A percentile compares a stretch with the other conserved stretches of the same genome.
Evolutionary conservation across 1,140 invertebrate species (phyloP).

Genomic region (Drosophila truncata): DNA sequence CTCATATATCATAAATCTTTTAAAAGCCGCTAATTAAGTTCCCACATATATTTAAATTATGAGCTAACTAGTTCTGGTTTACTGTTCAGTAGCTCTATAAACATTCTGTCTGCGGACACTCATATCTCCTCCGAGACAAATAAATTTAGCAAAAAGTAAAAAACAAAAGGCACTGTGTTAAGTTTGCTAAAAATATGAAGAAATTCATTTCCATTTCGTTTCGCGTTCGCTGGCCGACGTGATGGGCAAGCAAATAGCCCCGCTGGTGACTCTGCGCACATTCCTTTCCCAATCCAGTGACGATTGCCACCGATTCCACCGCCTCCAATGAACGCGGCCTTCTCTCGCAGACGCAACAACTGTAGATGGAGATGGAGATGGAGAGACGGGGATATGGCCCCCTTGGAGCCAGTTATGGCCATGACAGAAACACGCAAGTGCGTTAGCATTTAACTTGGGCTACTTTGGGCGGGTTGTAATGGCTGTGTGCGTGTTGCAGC

Average conservation of each 20-base stretch:
- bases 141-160: background rate
- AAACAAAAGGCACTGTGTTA: background rate
- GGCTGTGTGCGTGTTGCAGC: slow-evolving; percentile 55
- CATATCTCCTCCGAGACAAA: slow-evolving; percentile 7
- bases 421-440: slow-evolving; percentile 56
- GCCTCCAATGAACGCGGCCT: slow-evolving; percentile 11
- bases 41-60: slow-evolving; percentile 2
- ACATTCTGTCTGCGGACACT: background rate
- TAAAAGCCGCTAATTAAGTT: background rate
- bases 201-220: slow-evolving; percentile 50
- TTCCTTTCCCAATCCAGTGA: slow-evolving; percentile 38
- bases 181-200: slow-evolving; percentile 35
- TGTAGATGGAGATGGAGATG: background rate
- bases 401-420: slow-evolving; percentile 31
- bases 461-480: slow-evolving; percentile 37
- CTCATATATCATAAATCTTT: background rate
- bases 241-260: slow-evolving; percentile 42
- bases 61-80: slow-evolving; percentile 1
- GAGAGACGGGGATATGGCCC: slow-evolving; percentile 9
- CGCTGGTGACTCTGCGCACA: slow-evolving; percentile 22
- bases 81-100: slow-evolving; percentile 2
- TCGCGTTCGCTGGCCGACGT: slow-evolving; percentile 38
- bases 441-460: slow-evolving; percentile 65
- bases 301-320: slow-evolving; percentile 13
- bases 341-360: slow-evolving; percentile 29